Percentiles rank a stretch among this genome's conserved stretches.
These are phyloP conservation scores for Melozone crissalis DNA, from an alignment of 2,113 vertebrate genomes.

Conservation along the genomic window DNA sequence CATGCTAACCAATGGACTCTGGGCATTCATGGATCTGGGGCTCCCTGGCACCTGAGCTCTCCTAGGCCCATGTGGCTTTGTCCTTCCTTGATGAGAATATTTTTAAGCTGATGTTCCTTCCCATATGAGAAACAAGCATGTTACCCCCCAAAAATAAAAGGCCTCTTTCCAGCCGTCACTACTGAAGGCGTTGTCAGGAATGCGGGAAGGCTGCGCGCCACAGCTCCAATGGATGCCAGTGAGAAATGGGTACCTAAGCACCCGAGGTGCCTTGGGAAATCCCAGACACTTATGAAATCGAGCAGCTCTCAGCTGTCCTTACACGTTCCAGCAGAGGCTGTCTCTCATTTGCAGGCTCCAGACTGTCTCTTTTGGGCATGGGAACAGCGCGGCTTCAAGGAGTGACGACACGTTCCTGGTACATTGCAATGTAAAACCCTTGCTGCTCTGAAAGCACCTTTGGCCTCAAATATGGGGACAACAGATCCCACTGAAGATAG, in stretches of 20 bases:
- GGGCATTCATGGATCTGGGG: neutral
- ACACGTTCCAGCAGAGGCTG: neutral
- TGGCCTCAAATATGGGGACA: neutral
- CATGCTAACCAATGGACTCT: neutral
- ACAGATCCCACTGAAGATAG: constrained; percentile 7
- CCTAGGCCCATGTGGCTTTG: neutral
- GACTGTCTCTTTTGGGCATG: neutral
- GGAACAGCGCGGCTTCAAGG: neutral
- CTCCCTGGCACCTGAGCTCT: neutral
- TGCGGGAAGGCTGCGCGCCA: rapidly evolving
- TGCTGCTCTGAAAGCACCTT: neutral
- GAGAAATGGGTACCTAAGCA: neutral
- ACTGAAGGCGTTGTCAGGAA: rapidly evolving
- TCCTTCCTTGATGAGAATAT: neutral
- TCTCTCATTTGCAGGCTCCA: constrained; percentile 38
- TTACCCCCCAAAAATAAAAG: neutral
- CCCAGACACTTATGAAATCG: neutral
- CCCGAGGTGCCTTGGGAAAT: neutral
- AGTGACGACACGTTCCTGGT: rapidly evolving
- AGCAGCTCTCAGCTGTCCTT: neutral
- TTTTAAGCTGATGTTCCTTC: neutral
- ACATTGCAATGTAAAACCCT: neutral
- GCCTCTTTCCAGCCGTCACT: neutral
- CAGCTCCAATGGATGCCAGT: rapidly evolving
- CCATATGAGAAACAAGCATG: neutral